Evolutionary conservation across 2,888 invertebrate genomes (phyloP), one percentile per base, ranked within the genome.

Genomic region (Ligdia adustata): DNA sequence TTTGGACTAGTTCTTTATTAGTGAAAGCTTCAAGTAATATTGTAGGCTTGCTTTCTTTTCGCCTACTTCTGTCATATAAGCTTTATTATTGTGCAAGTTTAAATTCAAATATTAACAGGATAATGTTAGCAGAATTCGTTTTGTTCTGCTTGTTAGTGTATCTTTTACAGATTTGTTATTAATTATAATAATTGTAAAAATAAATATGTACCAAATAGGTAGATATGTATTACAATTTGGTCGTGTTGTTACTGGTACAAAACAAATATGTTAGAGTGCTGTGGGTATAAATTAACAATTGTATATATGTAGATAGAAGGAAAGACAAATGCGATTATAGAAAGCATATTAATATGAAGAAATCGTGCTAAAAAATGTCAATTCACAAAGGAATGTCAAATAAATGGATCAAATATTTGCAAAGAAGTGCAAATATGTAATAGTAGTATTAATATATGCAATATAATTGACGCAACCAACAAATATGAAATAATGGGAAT

Each of bases 231-330:
- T 74, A 80, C 89, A 87, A 82, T 89, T 87, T 81, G 88, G 87
- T 88, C 89, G 87, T 89, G 88, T 89, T 88, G 85, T 67, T 60
- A 51, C 38, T 63, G 42, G 47, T 77, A 72, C 66, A 70, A 39
- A 44, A 49, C 32, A 11, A 43, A 47, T 52, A 41, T 54, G 55
- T 59, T 51, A 54, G 41, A 53, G 57, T 60, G 60, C 57, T 52
- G 49, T 52, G 42, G 47, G 37, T 44, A 26, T 12, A 44, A 52
- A 39, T 31, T 32, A 37, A 46, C 1, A 18, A 18, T 7, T 35
- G n/a, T n/a, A n/a, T n/a, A n/a, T n/a, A n/a, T 27, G 39, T 35
- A 40, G 47, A 52, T 50, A 39, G n/a, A 35, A 16, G 39, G 11
- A 34, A 15, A 33, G n/a, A 33, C 11, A 20, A 29, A n/a, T 40